A percentile compares a stretch with the other conserved stretches of the same genome.
Evolutionary conservation across 2,113 vertebrate species (phyloP).

Genomic region (Pseudolaguvia tuberculata): DNA sequence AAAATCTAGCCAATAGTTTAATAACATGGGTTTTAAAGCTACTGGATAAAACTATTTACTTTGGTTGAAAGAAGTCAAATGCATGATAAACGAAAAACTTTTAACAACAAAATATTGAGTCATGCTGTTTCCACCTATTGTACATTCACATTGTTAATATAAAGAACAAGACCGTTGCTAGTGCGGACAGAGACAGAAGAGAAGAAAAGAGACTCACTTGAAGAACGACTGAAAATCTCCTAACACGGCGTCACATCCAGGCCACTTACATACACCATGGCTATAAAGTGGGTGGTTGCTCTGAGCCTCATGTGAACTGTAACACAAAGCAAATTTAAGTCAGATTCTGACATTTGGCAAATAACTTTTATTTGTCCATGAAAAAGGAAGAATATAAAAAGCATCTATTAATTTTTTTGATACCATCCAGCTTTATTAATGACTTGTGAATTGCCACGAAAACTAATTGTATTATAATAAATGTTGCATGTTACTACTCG

Average conservation of each 20-base stretch:
- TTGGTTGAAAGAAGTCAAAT: background rate
- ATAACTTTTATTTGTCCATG: no score
- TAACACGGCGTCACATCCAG: slow-evolving; percentile 94
- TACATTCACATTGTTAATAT: background rate
- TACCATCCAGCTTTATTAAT: no score
- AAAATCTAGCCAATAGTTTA: background rate
- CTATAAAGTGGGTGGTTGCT: slow-evolving; percentile 88
- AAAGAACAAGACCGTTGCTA: slow-evolving; percentile 2
- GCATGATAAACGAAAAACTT: background rate
- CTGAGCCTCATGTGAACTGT: slow-evolving; percentile 79
- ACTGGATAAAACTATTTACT: background rate
- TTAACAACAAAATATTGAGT: background rate
- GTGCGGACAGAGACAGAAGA: background rate
- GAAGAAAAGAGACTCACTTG: slow-evolving; percentile 77
- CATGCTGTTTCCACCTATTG: no score
- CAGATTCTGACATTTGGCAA: background rate
- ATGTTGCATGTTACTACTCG: no score
- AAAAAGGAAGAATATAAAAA: background rate
- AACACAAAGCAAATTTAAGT: slow-evolving; percentile 50
- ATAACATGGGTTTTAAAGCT: background rate
- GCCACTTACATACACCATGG: slow-evolving; percentile 98
- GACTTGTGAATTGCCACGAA: no score
- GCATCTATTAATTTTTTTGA: no score
- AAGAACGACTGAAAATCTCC: slow-evolving; percentile 94
- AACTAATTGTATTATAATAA: no score